Base-by-base conservation (phyloP, 2,888 invertebrate genomes). In the Petrolisthes cinctipes region DNA sequence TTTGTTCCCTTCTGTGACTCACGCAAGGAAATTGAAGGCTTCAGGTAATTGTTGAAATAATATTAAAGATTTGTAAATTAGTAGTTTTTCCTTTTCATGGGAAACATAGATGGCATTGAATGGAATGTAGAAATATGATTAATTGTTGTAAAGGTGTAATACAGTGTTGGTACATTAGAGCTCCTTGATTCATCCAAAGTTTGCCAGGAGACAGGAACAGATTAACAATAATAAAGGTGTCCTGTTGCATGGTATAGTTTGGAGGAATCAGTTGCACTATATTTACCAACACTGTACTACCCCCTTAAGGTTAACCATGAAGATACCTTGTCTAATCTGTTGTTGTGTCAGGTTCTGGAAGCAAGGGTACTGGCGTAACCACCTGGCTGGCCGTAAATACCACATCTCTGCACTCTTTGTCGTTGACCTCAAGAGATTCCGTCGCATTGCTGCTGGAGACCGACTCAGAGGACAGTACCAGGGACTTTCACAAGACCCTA, bases 1-100 rank as follows among this genome's bases (percentile, higher is more conserved):
- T 99, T 99, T 93, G 98, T 99, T 0, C 99, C 99, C 0, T 99
- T 99, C 94, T 99, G 99, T 94, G 98, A 99, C 92, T 98, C 98
- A 90, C 95, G 99, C 87, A 97, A 94, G 91, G 99, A 99, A 93
- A 99, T 99, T 99, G 99, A 99, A 93, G 99, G 99, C 6, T 99
- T 99, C 93, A 95, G 94, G 92, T 92, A 89, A 37, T 37, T 37
- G 37, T 37, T 37, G 37, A 37, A 37, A 37, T 37, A 37, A 37
- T 37, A 2, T 37, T 37, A 0, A 37, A 37, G 37, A 37, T 37
- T 37, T 37, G 37, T 37, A 37, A 37, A 37, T 37, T 37, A 37
- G 37, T 37, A 37, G 14, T 37, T 37, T 37, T 37, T 37, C 1
- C 37, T 37, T 37, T 37, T 37, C 37, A 37, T 37, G 37, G 37